Base-by-base conservation (phyloP, 2,113 vertebrate genomes). In the Syngnathoides biaculeatus region DNA sequence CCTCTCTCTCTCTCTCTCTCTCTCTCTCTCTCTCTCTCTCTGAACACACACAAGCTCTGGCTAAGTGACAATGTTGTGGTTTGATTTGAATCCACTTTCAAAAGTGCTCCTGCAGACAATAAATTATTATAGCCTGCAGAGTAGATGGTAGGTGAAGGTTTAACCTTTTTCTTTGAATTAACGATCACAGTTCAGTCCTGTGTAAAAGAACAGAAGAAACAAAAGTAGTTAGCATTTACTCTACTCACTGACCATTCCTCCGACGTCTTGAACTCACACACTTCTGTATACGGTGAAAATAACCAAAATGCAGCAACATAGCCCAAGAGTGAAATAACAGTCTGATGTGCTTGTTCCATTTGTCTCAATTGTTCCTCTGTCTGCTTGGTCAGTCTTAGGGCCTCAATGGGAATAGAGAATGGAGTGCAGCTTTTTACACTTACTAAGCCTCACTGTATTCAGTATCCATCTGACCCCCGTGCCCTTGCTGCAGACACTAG, bases 301-400 rank as follows among this genome's bases (percentile, higher is more conserved):
- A 53, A 72, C 69, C 70, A 73, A 73, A 84, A 87, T 74, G 68
- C 74, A 80, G 74, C 77, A 80, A 62, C 76, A 66, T 69, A 66
- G 57, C 69, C 74, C 64, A 56, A 78, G 68, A 81, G 73, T 58
- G 77, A 72, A 81, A 76, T 71, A 76, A 84, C 74, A 63, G 80
- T 81, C 80, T 78, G 73, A 77, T 73, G 76, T 76, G 75, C 78
- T 72, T n/a, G 35, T 74, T 74, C 80, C 86, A 88, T 89, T 88
- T 88, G 86, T 89, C 85, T 89, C 88, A 84, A 88, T 89, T 52
- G 80, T 79, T 45, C 64, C 38, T 71, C 78, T 86, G 85, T 85
- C 84, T 76, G 73, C 81, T 71, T 26, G 68, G 83, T 82, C 85
- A 84, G 85, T 86, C 83, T 80, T 82, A 73, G 77, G 64, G 77